Base-by-base conservation (phyloP, 2,888 invertebrate genomes). In the Lutraria lutraria region DNA sequence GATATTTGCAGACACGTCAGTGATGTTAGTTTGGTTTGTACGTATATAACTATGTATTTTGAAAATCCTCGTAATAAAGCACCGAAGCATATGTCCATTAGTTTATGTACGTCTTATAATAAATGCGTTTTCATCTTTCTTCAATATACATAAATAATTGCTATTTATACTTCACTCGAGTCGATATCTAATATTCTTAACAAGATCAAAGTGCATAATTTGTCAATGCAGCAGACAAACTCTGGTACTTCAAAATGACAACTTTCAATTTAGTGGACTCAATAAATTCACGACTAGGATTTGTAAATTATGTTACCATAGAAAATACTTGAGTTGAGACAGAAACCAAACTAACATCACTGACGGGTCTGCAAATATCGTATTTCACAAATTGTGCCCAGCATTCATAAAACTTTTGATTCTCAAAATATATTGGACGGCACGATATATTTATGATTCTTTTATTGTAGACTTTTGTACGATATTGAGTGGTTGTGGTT, bases 261-360 rank as follows among this genome's bases (percentile, higher is more conserved):
- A 68, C 25, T 68, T 68, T 68, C 63, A 25, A 68, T 68, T 25
- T 68, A 68, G 25, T 25, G 63, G 63, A n/a, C 25, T n/a, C 63
- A 68, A 68, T 68, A 68, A 68, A 68, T 68, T n/a, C n/a, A 68
- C 63, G 25, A 68, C n/a, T 68, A n/a, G 25, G 63, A 68, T 25
- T 68, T 25, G 63, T 25, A 25, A 68, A 68, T 68, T 68, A 4
- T n/a, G 63, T 68, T 68, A 13, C 63, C 25, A 25, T 68, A 25
- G 63, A 68, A 15, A 68, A 25, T 68, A 68, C 63, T n/a, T 25
- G 25, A 68, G n/a, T 0, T 25, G n/a, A 68, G 63, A 68, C 25
- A 68, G 12, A n/a, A 25, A 68, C 63, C 25, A 25, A 68, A 68
- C 63, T 68, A 68, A 68, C 25, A 68, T 68, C 63, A 68, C 0